phyloP scores from a whole-genome alignment of 2,113 vertebrate genomes.

The Nerophis ophidion region DNA sequence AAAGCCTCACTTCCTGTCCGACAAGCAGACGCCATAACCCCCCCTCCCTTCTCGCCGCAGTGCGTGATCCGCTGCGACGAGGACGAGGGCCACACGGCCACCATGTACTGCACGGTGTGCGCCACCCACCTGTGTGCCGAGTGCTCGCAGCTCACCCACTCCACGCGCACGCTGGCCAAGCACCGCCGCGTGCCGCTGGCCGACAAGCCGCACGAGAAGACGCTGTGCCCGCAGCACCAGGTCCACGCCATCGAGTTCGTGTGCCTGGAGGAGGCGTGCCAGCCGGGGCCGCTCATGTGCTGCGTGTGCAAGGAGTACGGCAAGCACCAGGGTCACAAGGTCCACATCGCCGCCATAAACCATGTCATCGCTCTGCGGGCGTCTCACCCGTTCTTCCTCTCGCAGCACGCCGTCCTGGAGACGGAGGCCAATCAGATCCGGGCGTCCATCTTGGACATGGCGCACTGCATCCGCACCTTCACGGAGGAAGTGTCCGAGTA shows the following conservation, averaged over 20 bases:
- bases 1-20: no score
- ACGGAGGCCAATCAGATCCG: conserved; percentile 95
- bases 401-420: conserved; percentile 89
- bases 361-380: not conserved
- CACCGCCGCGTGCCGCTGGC: conserved; percentile 92
- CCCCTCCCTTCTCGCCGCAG: conserved; percentile 25
- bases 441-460: conserved; percentile 97
- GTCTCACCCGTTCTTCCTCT: conserved; percentile 2
- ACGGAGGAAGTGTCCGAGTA: conserved; percentile 98
- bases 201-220: conserved; percentile 98
- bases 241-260: conserved; percentile 98
- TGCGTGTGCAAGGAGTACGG: conserved; percentile 99
- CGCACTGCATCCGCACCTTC: conserved; percentile 95
- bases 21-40: not conserved
- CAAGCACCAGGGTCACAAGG: conserved; percentile 98
- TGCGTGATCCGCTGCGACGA: conserved; percentile 92
- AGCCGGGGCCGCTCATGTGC: conserved; percentile 91
- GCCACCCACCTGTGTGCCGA: conserved; percentile 93
- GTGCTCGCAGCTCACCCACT: conserved; percentile 94
- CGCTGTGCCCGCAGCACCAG: conserved; percentile 92
- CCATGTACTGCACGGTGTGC: conserved; percentile 95
- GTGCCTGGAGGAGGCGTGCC: conserved; percentile 92
- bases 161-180: conserved; percentile 94
- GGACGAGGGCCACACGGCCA: conserved; percentile 91
- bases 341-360: conserved; percentile 11